phyloP scores from a whole-genome alignment of 2,113 vertebrate species.

The Gymnogyps californianus region DNA sequence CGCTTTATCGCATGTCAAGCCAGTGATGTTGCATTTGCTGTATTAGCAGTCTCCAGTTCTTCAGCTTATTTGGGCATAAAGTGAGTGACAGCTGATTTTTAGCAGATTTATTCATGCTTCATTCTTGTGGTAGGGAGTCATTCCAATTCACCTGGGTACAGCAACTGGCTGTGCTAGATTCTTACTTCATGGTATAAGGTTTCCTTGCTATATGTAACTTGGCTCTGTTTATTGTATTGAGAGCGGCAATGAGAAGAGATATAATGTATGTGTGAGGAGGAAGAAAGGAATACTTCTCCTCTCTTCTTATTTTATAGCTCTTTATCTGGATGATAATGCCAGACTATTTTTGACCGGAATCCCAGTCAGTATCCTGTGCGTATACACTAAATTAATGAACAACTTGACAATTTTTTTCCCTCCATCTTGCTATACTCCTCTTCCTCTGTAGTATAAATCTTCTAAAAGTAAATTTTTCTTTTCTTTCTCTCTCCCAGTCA shows the following conservation, averaged over 20 bases:
- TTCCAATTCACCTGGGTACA: background rate
- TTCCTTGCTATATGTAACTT: background rate
- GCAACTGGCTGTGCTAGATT: background rate
- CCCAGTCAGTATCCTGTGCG: fast-evolving
- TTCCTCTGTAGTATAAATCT: background rate
- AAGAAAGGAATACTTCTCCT: background rate
- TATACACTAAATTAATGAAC: background rate
- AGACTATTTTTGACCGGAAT: background rate
- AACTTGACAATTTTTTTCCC: background rate
- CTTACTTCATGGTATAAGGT: background rate
- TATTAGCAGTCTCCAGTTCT: background rate
- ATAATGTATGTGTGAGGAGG: background rate
- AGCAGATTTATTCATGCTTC: background rate
- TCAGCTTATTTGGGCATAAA: background rate
- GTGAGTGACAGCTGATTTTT: background rate
- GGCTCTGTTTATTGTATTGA: background rate
- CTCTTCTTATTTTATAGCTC: background rate
- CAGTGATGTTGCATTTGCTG: background rate
- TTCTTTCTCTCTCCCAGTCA: background rate
- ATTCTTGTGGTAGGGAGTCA: background rate
- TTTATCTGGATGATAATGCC: background rate
- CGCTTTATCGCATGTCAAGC: background rate
- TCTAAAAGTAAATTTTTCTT: background rate
- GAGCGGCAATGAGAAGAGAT: background rate
- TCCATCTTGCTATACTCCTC: background rate